phyloP scores from a whole-genome alignment of 2,888 invertebrate genomes.

The Agrochola macilenta region DNA sequence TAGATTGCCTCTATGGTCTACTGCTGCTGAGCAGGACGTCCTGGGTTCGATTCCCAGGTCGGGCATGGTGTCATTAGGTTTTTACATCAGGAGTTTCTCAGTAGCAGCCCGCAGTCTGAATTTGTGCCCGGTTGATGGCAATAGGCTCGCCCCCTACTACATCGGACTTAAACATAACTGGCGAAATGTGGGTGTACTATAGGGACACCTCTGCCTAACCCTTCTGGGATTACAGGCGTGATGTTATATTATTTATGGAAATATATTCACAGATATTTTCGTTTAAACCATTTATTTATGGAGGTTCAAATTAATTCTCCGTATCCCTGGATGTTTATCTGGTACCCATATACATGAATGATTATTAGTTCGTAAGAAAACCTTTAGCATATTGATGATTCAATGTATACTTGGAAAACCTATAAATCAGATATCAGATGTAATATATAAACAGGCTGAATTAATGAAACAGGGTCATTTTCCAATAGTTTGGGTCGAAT shows the following conservation, averaged over 20 bases:
- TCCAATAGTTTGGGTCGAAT: neutral
- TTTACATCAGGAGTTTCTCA: too few relatives aligned
- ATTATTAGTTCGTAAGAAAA: conserved; percentile 41
- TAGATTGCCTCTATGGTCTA: too few relatives aligned
- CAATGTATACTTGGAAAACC: conserved; percentile 26
- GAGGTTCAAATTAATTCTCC: conserved; percentile 35
- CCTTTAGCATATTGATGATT: conserved; percentile 30
- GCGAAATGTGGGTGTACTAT: too few relatives aligned
- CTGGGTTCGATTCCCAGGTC: too few relatives aligned
- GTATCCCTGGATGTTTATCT: conserved; percentile 33
- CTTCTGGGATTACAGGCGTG: too few relatives aligned
- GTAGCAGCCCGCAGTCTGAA: too few relatives aligned
- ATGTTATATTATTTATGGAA: neutral
- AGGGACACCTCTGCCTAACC: too few relatives aligned
- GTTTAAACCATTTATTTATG: conserved; percentile 27
- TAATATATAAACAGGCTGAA: neutral
- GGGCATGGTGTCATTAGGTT: too few relatives aligned
- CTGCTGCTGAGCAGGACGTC: too few relatives aligned
- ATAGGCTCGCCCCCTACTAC: too few relatives aligned
- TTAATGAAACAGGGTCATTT: neutral
- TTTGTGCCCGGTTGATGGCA: too few relatives aligned
- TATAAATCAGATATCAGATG: neutral
- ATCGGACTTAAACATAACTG: too few relatives aligned
- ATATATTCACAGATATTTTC: conserved; percentile 46
- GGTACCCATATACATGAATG: conserved; percentile 30